Conservation (phyloP, 2,888 invertebrate genomes). For the Glaucopsyche alexis region DNA sequence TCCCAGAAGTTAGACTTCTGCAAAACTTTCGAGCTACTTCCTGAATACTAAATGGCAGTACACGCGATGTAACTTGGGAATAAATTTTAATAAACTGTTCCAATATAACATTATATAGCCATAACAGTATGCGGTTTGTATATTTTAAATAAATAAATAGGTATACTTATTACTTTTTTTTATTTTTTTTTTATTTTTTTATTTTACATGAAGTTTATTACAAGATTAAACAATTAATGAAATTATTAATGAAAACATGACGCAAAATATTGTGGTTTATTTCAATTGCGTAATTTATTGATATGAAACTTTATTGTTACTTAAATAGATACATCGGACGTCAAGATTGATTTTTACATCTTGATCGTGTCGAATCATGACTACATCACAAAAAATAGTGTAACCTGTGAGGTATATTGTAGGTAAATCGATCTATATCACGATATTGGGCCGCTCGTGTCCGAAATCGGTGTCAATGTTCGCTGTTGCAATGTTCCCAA, state of each 20-base stretch:
- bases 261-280: neutral
- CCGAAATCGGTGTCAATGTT: constrained; percentile 76
- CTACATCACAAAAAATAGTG: constrained; percentile 1
- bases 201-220: too few relatives aligned
- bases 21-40: constrained; percentile 28
- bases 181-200: too few relatives aligned
- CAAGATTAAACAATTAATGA: too few relatives aligned
- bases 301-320: neutral
- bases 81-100: neutral
- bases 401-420: constrained; percentile 15
- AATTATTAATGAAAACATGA: neutral
- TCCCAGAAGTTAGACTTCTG: constrained; percentile 23
- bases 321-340: neutral
- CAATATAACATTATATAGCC: neutral
- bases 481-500: constrained; percentile 77
- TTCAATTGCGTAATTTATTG: neutral
- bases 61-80: neutral
- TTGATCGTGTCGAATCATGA: constrained; percentile 6
- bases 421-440: constrained; percentile 17
- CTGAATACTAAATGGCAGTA: constrained; percentile 9
- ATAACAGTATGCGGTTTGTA: neutral
- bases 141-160: too few relatives aligned
- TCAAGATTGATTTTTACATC: constrained; percentile 2
- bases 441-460: constrained; percentile 59
- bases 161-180: too few relatives aligned